phyloP scores from a whole-genome alignment of 2,888 invertebrate species.

The Andricus curvator region DNA sequence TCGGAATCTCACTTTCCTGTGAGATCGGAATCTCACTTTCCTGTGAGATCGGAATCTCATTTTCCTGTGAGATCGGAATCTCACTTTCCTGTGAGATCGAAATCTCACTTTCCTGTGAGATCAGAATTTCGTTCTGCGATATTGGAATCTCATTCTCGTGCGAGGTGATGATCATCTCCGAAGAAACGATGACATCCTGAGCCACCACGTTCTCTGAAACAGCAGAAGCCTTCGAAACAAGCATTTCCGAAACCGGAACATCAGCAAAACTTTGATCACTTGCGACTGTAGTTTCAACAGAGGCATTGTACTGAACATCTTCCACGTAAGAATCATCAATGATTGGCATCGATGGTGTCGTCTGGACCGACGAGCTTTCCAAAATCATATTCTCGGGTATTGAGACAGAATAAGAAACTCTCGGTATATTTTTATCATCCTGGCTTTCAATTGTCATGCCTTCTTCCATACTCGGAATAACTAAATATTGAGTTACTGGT shows the following conservation, averaged over 20 bases:
- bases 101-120: constrained; percentile 17
- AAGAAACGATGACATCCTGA: constrained; percentile 52
- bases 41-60: neutral
- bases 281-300: constrained; percentile 54
- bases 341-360: constrained; percentile 75
- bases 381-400: constrained; percentile 67
- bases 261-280: constrained; percentile 62
- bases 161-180: constrained; percentile 54
- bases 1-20: neutral
- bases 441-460: constrained; percentile 59
- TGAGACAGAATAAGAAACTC: constrained; percentile 70
- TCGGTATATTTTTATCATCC: constrained; percentile 57
- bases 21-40: constrained; percentile 21
- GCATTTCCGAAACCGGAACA: constrained; percentile 66
- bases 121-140: neutral
- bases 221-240: constrained; percentile 61
- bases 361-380: constrained; percentile 65
- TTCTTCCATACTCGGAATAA: constrained; percentile 65
- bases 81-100: constrained; percentile 18
- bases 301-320: constrained; percentile 59
- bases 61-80: neutral
- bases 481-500: constrained; percentile 65
- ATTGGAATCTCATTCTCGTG: neutral
- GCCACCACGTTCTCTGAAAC: constrained; percentile 48
- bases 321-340: constrained; percentile 73